Evolutionary conservation across 2,113 vertebrate species (phyloP).

Genomic region (Microtus ochrogaster): DNA sequence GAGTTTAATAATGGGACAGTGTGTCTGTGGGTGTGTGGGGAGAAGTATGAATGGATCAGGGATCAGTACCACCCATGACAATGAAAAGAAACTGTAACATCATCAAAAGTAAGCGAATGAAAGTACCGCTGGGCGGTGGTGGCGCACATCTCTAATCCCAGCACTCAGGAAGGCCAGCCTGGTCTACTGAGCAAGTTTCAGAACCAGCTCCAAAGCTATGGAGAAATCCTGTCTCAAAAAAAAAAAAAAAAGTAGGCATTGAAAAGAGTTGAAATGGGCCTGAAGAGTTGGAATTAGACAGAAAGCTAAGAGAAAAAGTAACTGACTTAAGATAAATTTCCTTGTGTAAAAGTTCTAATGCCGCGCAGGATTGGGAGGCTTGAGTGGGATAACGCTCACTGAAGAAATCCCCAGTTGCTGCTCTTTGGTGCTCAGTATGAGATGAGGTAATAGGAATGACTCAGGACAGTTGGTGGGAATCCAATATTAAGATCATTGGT

Average conservation of each 20-base stretch:
- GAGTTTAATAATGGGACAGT: background rate
- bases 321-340: background rate
- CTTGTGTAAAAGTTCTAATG: background rate
- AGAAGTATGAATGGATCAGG: background rate
- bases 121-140: background rate
- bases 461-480: background rate
- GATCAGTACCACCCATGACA: background rate
- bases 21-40: background rate
- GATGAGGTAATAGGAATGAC: background rate
- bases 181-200: too few relatives aligned
- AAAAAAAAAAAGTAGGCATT: background rate
- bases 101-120: background rate
- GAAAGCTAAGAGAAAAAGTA: background rate
- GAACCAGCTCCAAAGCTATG: too few relatives aligned
- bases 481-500: background rate
- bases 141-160: too few relatives aligned
- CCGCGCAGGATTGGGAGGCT: background rate
- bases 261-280: background rate
- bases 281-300: background rate
- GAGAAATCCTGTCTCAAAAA: too few relatives aligned
- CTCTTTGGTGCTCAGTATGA: background rate
- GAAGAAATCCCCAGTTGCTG: background rate
- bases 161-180: too few relatives aligned
- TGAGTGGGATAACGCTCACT: background rate
- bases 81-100: background rate